Percentiles rank a stretch among this genome's conserved stretches.
Evolutionary conservation across 2,113 vertebrate species (phyloP).

Genomic region (Pachyramphus minor): DNA sequence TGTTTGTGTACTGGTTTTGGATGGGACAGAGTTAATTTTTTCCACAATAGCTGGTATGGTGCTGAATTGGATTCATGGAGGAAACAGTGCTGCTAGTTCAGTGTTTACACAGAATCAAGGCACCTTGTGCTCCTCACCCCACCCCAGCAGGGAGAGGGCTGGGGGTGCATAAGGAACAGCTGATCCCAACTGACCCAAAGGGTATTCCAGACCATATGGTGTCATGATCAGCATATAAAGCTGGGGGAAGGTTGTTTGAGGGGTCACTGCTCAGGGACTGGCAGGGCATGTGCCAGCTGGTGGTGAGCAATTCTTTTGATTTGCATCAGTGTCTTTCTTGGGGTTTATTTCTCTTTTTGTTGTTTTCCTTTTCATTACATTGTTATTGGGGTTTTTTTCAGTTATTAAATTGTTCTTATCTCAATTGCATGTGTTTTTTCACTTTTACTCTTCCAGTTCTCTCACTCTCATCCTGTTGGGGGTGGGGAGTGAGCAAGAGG

Average conservation of each 20-base stretch:
- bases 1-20: neutral
- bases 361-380: too few relatives aligned
- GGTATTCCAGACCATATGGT: neutral
- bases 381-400: too few relatives aligned
- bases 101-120: neutral
- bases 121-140: neutral
- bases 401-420: neutral
- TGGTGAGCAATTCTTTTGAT: too few relatives aligned
- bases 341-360: too few relatives aligned
- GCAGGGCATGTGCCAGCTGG: too few relatives aligned
- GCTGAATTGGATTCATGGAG: neutral
- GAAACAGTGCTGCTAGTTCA: neutral
- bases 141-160: neutral
- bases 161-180: neutral
- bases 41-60: neutral
- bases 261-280: too few relatives aligned
- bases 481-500: neutral
- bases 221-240: too few relatives aligned
- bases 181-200: neutral
- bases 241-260: too few relatives aligned
- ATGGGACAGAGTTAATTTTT: neutral
- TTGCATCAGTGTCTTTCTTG: too few relatives aligned
- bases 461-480: neutral
- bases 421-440: neutral
- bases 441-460: neutral